Evolutionary conservation across 2,113 vertebrate species (phyloP).

Genomic region (Lepus europaeus): DNA sequence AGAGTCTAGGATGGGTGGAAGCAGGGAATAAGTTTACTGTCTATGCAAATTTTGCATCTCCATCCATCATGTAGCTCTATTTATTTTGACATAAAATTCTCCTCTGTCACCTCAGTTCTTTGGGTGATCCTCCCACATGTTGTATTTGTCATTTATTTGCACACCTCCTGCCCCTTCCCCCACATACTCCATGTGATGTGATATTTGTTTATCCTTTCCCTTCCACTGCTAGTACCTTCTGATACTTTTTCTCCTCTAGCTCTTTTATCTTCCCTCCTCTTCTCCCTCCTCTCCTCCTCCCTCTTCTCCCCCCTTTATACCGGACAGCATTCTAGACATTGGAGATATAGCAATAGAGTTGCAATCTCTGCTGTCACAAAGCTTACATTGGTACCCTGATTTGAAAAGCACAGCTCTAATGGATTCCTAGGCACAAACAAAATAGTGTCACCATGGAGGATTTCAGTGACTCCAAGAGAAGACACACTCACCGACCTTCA

Average conservation of each 20-base stretch:
- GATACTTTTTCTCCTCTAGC: neutral
- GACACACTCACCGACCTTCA: neutral
- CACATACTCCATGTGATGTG: neutral
- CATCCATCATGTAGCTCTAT: neutral
- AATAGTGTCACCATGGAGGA: neutral
- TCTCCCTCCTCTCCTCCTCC: neutral
- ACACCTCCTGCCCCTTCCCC: neutral
- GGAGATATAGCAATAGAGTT: neutral
- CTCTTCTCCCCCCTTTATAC: neutral
- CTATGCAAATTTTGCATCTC: neutral
- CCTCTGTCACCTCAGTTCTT: neutral
- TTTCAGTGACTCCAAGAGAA: slow-evolving; percentile 1
- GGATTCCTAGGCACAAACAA: neutral
- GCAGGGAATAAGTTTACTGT: neutral
- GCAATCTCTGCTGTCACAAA: neutral
- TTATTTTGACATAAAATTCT: neutral
- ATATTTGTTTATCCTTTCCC: neutral
- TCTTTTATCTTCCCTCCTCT: too few relatives aligned
- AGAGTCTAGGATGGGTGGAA: neutral
- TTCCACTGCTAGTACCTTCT: neutral
- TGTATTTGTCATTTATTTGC: neutral
- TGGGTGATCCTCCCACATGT: neutral
- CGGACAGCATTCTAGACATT: neutral
- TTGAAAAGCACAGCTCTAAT: neutral
- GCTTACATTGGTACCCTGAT: neutral